Percentiles rank a stretch among this genome's conserved stretches.
phyloP scores from a whole-genome alignment of 2,113 vertebrate species.

The Lonchura striata region DNA sequence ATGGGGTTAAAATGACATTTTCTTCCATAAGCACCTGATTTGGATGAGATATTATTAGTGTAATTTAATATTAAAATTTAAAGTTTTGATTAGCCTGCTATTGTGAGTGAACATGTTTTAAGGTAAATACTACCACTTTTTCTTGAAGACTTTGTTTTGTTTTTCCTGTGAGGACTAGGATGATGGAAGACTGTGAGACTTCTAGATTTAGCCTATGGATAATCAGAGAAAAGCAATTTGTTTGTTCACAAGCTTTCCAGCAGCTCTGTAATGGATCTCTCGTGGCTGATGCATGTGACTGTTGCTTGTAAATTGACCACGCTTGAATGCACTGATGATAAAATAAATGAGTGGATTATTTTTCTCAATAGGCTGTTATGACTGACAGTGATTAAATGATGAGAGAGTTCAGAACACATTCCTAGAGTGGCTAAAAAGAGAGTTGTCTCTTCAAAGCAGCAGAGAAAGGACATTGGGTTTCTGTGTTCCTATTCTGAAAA shows the following conservation, averaged over 20 bases:
- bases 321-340: slow-evolving; percentile 60
- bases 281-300: slow-evolving; percentile 51
- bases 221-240: slow-evolving; percentile 30
- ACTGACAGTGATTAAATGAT: slow-evolving; percentile 57
- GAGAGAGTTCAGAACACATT: slow-evolving; percentile 26
- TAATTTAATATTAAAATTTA: neutral
- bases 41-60: neutral
- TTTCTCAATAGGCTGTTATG: slow-evolving; percentile 63
- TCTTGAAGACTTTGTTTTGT: neutral
- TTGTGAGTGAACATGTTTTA: neutral
- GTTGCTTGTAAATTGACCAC: slow-evolving; percentile 46
- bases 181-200: neutral
- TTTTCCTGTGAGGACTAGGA: neutral
- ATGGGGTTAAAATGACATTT: neutral
- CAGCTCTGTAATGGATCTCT: slow-evolving; percentile 19
- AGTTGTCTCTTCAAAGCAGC: slow-evolving; percentile 17
- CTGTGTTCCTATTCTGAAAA: neutral
- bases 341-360: slow-evolving; percentile 66
- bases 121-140: neutral
- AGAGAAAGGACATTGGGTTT: slow-evolving; percentile 26
- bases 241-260: slow-evolving; percentile 15
- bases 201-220: slow-evolving; percentile 3
- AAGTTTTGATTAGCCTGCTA: neutral
- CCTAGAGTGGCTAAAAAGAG: slow-evolving; percentile 10
- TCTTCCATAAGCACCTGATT: neutral